Base-by-base conservation (phyloP, 2,888 invertebrate genomes). In the Sarcophaga carnaria region DNA sequence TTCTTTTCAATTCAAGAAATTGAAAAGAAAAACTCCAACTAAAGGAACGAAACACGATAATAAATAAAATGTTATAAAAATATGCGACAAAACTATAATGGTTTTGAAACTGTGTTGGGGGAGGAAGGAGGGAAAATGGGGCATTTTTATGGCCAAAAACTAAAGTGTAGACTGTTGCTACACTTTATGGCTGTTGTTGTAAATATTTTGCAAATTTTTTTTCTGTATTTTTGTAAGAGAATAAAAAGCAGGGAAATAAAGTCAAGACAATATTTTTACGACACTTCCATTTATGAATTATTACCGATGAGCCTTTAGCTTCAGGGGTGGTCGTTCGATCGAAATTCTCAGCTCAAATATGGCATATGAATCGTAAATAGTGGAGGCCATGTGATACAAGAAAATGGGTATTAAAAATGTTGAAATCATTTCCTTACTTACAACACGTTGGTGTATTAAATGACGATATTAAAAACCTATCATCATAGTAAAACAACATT, bases 61-160 rank as follows among this genome's bases (percentile, higher is more conserved):
- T 87, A 85, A 80, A 87, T 85, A 80, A 85, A 85, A 87, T 85
- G 80, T 79, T 85, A 77, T 85, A 87, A 85, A 85, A 85, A 85
- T n/a, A 49, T 87, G 82, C 80, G 82, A 87, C 80, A 85, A 54
- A 85, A 87, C 77, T 82, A 76, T 81, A 85, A 63, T 72, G 76
- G 54, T 3, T 67, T 69, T 12, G 66, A 79, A 70, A 62, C 3
- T n/a, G 66, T 11, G 14, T 1, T 54, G 4, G 5, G 17, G 12
- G 54, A 1, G 8, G 37, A 37, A 1, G 27, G 4, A 27, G 37
- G 0, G 37, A 10, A 37, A 8, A 37, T 0, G 8, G 37, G 37
- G 10, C 37, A 10, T 8, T 78, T 80, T 86, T 86, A 83, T 80
- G 49, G 10, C 37, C 69, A 75, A 77, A 49, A 27, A 69, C 14